Percentiles rank a stretch among this genome's conserved stretches.
Evolutionary conservation across 2,888 invertebrate species (phyloP).

Genomic region (Nymphalis polychloros): DNA sequence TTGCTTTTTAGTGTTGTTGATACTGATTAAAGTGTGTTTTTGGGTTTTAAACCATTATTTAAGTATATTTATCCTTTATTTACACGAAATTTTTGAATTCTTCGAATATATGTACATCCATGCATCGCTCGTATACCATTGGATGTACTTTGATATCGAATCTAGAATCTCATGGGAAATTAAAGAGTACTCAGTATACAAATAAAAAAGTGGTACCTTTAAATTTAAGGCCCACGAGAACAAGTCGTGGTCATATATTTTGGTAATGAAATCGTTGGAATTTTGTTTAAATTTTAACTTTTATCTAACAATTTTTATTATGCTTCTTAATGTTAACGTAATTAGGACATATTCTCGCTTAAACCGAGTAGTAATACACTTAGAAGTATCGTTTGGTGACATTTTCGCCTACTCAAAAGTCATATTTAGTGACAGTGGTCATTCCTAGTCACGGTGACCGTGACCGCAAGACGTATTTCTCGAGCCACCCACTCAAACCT

Average conservation of each 20-base stretch:
- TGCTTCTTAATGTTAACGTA: no score
- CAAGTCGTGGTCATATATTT: background rate
- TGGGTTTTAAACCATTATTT: no score
- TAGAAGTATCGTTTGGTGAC: conserved; percentile 28
- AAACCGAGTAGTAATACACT: background rate
- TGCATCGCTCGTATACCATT: no score
- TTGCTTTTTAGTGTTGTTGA: no score
- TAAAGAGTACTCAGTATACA: background rate
- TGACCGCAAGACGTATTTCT: conserved; percentile 51
- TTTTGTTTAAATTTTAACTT: no score
- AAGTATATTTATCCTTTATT: no score
- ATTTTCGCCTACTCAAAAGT: conserved; percentile 31
- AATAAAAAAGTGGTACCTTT: background rate
- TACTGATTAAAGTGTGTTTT: no score
- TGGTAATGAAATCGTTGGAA: background rate
- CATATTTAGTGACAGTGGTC: conserved; percentile 43
- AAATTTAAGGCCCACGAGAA: background rate
- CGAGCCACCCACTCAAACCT: conserved; percentile 62
- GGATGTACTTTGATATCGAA: background rate
- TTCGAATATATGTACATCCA: no score
- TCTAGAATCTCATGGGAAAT: background rate
- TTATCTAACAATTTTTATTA: no score
- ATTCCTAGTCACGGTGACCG: conserved; percentile 47
- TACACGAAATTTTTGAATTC: no score
- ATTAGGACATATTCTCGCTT: no score